These are phyloP conservation scores for Solea solea DNA, from an alignment of 2,113 vertebrate species.

Conservation along the genomic window DNA sequence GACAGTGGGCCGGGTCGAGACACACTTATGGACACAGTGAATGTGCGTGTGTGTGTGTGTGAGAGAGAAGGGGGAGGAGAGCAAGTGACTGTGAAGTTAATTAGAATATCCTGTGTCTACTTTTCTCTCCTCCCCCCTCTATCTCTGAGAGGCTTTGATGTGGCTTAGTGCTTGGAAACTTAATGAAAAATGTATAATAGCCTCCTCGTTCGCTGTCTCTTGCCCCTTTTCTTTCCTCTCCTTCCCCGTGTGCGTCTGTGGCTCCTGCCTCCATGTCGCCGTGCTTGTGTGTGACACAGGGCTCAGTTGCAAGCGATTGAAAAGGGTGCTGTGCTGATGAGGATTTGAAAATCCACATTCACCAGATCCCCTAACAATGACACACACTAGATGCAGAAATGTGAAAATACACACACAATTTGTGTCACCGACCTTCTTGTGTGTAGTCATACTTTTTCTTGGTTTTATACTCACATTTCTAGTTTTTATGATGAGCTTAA, in stretches of 20 bases:
- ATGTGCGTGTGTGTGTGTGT: constrained; percentile 27
- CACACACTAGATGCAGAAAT: no score
- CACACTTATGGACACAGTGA: constrained; percentile 50
- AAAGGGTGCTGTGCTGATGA: constrained; percentile 6
- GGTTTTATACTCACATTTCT: no score
- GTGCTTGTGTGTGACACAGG: constrained; percentile 45
- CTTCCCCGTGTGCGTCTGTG: constrained; percentile 28
- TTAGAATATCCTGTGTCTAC: constrained; percentile 82
- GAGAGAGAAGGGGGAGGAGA: constrained; percentile 30
- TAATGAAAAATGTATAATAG: constrained; percentile 88
- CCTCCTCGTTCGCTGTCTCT: constrained; percentile 66
- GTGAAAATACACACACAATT: no score
- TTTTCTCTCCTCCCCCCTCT: constrained; percentile 55
- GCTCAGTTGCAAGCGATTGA: constrained; percentile 38
- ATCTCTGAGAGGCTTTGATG: constrained; percentile 82
- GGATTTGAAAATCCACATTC: not conserved
- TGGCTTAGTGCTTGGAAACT: constrained; percentile 83
- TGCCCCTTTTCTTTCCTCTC: constrained; percentile 31
- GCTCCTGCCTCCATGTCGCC: constrained; percentile 57
- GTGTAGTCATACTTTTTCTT: no score
- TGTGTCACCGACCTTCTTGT: no score
- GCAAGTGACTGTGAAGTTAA: constrained; percentile 81
- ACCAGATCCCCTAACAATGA: no score
- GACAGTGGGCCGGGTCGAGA: constrained; percentile 61
- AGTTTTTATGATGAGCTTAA: no score